Percentiles rank a stretch among this genome's conserved stretches.
These are phyloP conservation scores for Cephus pulcher DNA, from an alignment of 2,888 invertebrate species.

Conservation along the genomic window DNA sequence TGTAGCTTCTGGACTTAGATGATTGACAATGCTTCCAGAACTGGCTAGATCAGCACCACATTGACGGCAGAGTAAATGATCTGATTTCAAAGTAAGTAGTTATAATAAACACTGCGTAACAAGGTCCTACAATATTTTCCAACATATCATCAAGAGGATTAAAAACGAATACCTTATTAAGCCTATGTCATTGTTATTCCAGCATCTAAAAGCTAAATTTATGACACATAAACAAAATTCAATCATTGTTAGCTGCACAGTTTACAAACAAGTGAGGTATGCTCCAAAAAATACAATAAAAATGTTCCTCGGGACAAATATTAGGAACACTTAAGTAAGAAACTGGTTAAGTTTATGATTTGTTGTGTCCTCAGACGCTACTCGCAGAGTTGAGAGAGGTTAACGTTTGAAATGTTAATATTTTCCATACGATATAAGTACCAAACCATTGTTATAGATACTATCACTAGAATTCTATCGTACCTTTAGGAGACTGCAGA, in stretches of 20 bases:
- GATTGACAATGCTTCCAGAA: conserved; percentile 69
- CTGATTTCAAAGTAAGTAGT: conserved; percentile 58
- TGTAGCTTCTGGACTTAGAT: conserved; percentile 68
- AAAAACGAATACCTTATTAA: conserved; percentile 15
- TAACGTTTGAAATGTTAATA: neutral
- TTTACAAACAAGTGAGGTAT: neutral
- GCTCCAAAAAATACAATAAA: neutral
- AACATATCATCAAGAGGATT: neutral
- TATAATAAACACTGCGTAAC: conserved; percentile 5
- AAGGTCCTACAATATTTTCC: neutral
- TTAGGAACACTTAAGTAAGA: neutral
- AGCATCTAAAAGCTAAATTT: neutral
- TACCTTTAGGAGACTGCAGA: conserved; percentile 17
- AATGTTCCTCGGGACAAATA: neutral
- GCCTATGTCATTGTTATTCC: neutral
- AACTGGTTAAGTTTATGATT: neutral
- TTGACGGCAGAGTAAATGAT: conserved; percentile 71
- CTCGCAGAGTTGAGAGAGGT: neutral
- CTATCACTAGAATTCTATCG: neutral
- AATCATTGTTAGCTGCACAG: neutral
- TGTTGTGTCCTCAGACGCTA: neutral
- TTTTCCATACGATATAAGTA: neutral
- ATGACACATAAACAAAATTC: neutral
- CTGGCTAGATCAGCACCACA: conserved; percentile 73
- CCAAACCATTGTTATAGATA: neutral